Evolutionary conservation across 2,888 invertebrate genomes (phyloP).

Genomic region (Ashinkailepas kermadecensis): DNA sequence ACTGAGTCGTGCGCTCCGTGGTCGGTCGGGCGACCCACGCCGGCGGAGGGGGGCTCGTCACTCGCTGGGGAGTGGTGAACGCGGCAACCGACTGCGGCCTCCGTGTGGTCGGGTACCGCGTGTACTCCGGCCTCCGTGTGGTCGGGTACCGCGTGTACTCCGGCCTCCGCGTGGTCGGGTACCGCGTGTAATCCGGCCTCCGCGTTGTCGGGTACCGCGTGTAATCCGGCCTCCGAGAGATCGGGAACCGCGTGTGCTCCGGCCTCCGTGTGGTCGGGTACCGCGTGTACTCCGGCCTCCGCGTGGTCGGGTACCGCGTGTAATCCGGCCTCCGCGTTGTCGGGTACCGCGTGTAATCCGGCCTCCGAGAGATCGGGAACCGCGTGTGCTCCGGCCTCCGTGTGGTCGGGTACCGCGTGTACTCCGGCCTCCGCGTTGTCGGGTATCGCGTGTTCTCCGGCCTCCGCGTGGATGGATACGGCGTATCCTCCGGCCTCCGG

Average conservation of each 20-base stretch:
- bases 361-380: no score
- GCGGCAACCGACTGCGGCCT: no score
- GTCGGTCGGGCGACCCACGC: no score
- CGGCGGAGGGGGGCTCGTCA: no score
- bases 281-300: background rate
- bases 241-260: no score
- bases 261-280: background rate
- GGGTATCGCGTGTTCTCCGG: background rate
- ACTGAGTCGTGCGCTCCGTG: no score
- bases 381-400: no score
- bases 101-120: conserved; percentile 16
- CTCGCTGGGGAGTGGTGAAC: no score
- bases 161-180: background rate
- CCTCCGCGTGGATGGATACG: background rate
- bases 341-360: no score
- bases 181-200: background rate
- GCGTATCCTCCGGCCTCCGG: background rate
- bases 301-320: background rate
- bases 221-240: no score
- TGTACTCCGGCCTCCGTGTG: background rate
- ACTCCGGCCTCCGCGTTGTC: background rate
- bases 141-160: background rate
- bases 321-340: background rate
- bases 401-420: conserved; percentile 15
- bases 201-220: background rate